Evolutionary conservation across 2,888 invertebrate species (phyloP), one percentile per base, ranked within the genome.

Genomic region (Sarcophaga rosellei): DNA sequence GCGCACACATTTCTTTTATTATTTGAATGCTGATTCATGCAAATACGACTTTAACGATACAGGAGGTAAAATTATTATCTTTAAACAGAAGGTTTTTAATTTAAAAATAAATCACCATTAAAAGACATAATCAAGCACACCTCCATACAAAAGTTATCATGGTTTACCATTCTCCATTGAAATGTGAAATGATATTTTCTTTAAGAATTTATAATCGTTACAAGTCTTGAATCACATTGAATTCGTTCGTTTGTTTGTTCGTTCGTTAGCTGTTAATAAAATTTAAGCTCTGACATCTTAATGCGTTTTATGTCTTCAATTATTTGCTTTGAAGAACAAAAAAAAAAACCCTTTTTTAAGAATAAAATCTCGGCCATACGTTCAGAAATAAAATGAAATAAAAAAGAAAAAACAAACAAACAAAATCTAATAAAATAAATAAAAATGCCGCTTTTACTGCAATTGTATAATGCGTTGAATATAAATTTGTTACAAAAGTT

Each of bases 381-480:
- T 74, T 53, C 70, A 75, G 15, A n/a, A 69, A 61, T 68, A 45
- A 61, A 69, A 45, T 21, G 20, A 68, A 45, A 68, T 35, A 62
- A 21, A 61, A 45, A 72, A n/a, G n/a, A 80, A 75, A 75, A 76
- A 63, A 74, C 57, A 68, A 80, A 66, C 59, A 65, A 75, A 70
- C 57, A 76, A 65, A 78, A 75, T 66, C 53, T 53, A 53, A 53
- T 53, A 53, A 84, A 74, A 81, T 77, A 78, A 84, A 86, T 84
- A 86, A 81, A 84, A 86, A 86, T 78, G 86, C 84, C 86, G 86
- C 86, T 86, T 86, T 86, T 81, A 84, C 86, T 86, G 86, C 86
- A 86, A 86, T 78, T 75, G 75, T 70, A 66, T 70, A 57, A 78
- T 81, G 86, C 10, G 86, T 12, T 81, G 86, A 77, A 86, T 86